These are phyloP conservation scores for Pseudonaja textilis DNA, from an alignment of 2,113 vertebrate genomes.

Conservation along the genomic window DNA sequence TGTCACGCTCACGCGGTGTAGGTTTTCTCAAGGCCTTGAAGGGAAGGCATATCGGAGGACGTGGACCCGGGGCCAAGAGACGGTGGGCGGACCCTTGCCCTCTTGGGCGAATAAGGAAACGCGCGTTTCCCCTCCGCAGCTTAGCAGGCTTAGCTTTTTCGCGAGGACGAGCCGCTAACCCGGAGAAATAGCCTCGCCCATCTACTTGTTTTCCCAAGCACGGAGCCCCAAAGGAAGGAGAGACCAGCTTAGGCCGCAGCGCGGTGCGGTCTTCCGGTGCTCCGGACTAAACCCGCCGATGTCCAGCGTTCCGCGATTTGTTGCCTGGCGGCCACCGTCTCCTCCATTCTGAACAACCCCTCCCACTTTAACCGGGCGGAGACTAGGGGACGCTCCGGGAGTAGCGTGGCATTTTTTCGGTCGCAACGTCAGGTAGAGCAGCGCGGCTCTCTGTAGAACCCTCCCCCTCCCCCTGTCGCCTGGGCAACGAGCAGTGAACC, in stretches of 20 bases:
- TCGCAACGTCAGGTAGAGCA: neutral
- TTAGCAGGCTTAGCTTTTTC: neutral
- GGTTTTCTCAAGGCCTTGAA: neutral
- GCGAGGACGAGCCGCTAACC: neutral
- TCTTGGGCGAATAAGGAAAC: neutral
- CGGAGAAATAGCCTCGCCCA: neutral
- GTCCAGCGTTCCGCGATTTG: neutral
- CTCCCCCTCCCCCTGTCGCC: neutral
- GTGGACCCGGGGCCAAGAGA: neutral
- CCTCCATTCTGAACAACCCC: neutral
- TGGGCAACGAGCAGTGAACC: too few species aligned
- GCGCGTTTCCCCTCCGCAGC: neutral
- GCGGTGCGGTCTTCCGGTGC: neutral
- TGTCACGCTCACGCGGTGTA: neutral
- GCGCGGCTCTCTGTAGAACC: neutral
- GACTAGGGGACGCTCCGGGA: neutral
- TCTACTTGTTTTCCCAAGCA: neutral
- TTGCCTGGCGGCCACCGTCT: neutral
- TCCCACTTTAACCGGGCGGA: neutral
- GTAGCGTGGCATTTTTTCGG: neutral
- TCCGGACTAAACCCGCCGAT: neutral
- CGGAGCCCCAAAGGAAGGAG: neutral
- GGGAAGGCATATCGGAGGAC: neutral
- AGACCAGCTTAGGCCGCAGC: too few species aligned
- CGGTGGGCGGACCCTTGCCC: neutral